Conservation (phyloP, 2,797 vertebrate species). For the Mormyrus hasselquistii region DNA sequence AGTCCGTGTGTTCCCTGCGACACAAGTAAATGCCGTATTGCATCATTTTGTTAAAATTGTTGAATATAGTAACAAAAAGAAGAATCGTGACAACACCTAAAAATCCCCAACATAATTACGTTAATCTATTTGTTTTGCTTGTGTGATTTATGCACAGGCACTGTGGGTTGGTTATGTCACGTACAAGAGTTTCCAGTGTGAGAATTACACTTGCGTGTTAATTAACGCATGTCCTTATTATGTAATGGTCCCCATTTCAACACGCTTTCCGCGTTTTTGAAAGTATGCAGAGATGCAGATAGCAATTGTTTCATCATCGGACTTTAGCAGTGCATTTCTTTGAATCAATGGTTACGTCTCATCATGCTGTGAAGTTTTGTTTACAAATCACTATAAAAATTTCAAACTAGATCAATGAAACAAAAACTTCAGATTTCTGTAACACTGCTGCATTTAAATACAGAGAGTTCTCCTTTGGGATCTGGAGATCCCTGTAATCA, state of each 20-base stretch:
- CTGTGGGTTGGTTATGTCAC: not conserved
- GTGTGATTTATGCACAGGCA: not conserved
- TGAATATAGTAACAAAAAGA: not conserved
- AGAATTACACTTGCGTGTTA: constrained; percentile 5
- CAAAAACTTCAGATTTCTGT: not conserved
- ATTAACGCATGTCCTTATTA: not conserved
- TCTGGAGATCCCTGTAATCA: not conserved
- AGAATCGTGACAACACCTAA: not conserved
- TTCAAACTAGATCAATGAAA: not conserved
- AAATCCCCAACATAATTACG: not conserved
- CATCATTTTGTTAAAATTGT: not conserved
- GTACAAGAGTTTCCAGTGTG: not conserved
- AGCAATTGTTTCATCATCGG: not conserved
- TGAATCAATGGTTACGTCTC: not conserved
- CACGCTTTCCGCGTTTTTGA: not conserved
- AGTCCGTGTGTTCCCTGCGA: not conserved
- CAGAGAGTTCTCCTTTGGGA: not conserved
- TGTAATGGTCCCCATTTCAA: not conserved
- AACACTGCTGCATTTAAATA: not conserved
- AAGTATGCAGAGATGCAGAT: not conserved
- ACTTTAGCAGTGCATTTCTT: not conserved
- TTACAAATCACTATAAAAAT: not conserved
- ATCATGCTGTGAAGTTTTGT: not conserved
- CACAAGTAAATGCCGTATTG: not conserved
- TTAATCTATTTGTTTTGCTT: not conserved